Base-by-base conservation (phyloP, 2,888 invertebrate genomes). In the Brachypterus glaber region DNA sequence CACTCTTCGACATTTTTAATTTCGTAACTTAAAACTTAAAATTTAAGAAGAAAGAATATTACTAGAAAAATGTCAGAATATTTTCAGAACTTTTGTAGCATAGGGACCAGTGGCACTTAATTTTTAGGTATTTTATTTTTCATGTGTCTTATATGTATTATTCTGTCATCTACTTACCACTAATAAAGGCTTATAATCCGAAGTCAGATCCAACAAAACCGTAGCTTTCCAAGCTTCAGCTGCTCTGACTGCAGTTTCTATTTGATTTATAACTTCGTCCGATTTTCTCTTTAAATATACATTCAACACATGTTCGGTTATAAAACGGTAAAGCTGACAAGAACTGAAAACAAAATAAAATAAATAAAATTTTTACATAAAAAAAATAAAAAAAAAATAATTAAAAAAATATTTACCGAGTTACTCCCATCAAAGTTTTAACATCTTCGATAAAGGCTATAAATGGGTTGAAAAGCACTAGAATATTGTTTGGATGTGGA, bases 251-350 rank as follows among this genome's bases (percentile, higher is more conserved):
- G 84, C 78, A 1, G 73, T 68, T 49, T 87, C 81, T 43, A 86
- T 78, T 51, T 74, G 74, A 26, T 70, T 70, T 1, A 74, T 70
- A 12, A 80, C 71, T 50, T 76, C 72, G 29, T 71, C 68, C 54
- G 80, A 81, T 37, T 84, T 78, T 43, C 86, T 77, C 45, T 82
- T 84, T 45, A 88, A 74, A 67, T 90, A 95, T 4, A 83, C 83
- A 52, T 87, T 82, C 49, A 84, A 83, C 15, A 93, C 83, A 65
- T 91, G 89, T 60, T 89, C 84, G 31, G 82, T 79, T 37, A 95
- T 69, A 65, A 91, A 93, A 45, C 79, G 79, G 55, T 88, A 83
- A 38, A 93, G 70, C 2, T 82, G 81, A 57, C 87, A 87, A 30
- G 82, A 72, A 12, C 75, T n/a, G n/a, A n/a, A n/a, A n/a, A n/a